Evolutionary conservation across 2,888 invertebrate genomes (phyloP).

Genomic region (Aphodius sticticus): DNA sequence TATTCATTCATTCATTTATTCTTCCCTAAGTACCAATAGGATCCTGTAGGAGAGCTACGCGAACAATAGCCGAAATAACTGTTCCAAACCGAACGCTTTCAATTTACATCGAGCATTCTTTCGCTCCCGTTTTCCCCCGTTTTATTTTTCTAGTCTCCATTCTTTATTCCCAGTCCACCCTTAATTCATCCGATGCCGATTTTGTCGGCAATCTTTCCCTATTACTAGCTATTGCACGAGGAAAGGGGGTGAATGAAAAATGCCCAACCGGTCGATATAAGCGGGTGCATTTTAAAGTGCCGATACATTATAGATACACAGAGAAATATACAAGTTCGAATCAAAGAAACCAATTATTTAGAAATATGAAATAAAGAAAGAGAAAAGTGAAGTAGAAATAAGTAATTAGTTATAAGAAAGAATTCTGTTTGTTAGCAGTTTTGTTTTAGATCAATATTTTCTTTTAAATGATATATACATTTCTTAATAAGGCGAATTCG

Average conservation of each 20-base stretch:
- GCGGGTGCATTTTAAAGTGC: conserved; percentile 16
- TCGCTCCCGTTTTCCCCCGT: conserved; percentile 11
- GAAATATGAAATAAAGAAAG: no score
- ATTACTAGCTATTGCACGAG: not conserved
- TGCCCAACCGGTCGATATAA: conserved; percentile 12
- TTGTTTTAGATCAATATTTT: no score
- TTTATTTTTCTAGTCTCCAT: not conserved
- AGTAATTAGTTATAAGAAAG: no score
- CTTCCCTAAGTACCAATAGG: conserved; percentile 1
- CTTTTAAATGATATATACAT: no score
- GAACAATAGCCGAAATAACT: conserved; percentile 14
- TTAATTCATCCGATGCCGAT: conserved; percentile 24
- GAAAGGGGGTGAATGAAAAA: not conserved
- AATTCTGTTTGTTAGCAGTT: no score
- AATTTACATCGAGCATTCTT: conserved; percentile 17
- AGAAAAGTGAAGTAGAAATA: no score
- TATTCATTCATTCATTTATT: not conserved
- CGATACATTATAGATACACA: conserved; percentile 1
- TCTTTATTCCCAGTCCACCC: conserved; percentile 20
- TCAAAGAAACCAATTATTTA: no score
- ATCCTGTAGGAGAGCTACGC: conserved; percentile 16
- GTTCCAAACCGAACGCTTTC: conserved; percentile 7
- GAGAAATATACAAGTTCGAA: not conserved
- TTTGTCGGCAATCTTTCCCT: conserved; percentile 5
- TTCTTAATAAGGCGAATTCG: no score